phyloP scores from a whole-genome alignment of 1,140 invertebrate genomes.

The Radopholus similis region DNA sequence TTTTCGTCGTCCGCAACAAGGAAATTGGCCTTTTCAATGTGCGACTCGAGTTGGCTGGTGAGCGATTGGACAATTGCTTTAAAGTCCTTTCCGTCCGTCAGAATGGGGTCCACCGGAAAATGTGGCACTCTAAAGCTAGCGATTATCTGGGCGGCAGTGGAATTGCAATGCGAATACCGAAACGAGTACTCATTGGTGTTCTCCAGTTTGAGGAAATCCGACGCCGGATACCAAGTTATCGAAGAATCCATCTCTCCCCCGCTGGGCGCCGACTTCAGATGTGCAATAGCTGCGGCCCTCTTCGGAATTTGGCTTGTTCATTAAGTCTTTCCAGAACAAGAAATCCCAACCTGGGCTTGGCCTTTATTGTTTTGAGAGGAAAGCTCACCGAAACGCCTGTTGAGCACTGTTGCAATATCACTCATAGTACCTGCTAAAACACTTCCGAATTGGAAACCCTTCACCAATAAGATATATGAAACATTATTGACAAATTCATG shows the following conservation, averaged over 20 bases:
- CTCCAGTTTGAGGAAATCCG: slow-evolving; percentile 1
- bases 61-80: slow-evolving; percentile 1
- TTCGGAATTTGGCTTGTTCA: not conserved
- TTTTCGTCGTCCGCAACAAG: slow-evolving; percentile 6
- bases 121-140: not conserved
- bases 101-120: not conserved
- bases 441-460: too few relatives aligned
- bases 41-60: slow-evolving; percentile 1
- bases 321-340: not conserved
- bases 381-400: too few relatives aligned
- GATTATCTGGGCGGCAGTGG: too few relatives aligned
- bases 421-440: too few relatives aligned
- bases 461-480: too few relatives aligned
- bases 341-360: not conserved
- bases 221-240: slow-evolving; percentile 9
- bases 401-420: too few relatives aligned
- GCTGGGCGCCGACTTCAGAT: too few relatives aligned
- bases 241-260: too few relatives aligned
- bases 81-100: not conserved
- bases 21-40: slow-evolving; percentile 6
- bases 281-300: too few relatives aligned
- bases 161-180: too few relatives aligned
- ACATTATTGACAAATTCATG: too few relatives aligned
- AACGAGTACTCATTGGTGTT: slow-evolving; percentile 8
- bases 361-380: too few relatives aligned